These are phyloP conservation scores for Eupithecia exiguata DNA, from an alignment of 2,888 invertebrate species.

Conservation along the genomic window DNA sequence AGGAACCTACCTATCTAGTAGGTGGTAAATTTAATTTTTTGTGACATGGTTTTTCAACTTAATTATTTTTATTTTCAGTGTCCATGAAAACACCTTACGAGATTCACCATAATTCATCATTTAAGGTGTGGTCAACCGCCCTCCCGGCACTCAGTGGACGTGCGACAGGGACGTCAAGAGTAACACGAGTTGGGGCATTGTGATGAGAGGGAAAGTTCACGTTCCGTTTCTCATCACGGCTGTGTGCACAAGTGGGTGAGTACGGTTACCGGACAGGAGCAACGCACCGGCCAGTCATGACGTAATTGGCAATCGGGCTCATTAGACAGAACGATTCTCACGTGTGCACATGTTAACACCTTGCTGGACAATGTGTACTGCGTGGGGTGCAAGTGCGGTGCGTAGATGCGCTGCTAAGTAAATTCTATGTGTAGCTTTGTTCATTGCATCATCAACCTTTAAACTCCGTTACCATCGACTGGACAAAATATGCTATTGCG, in stretches of 20 bases:
- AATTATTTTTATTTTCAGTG: too few species aligned
- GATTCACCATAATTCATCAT: neutral
- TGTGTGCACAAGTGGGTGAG: slow-evolving; percentile 79
- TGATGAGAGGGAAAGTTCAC: slow-evolving; percentile 82
- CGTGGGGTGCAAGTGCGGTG: slow-evolving; percentile 16
- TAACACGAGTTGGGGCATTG: slow-evolving; percentile 70
- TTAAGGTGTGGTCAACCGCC: slow-evolving; percentile 22
- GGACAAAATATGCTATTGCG: neutral
- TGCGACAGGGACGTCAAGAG: slow-evolving; percentile 59
- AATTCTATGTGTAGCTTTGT: neutral
- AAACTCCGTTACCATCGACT: neutral
- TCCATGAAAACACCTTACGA: neutral
- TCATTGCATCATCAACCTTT: neutral
- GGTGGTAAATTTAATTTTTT: neutral
- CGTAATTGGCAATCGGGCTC: slow-evolving; percentile 78
- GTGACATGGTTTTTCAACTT: neutral
- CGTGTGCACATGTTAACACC: slow-evolving; percentile 63
- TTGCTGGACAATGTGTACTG: slow-evolving; percentile 45
- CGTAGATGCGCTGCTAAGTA: neutral
- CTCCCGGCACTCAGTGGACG: slow-evolving; percentile 32
- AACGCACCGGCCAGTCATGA: slow-evolving; percentile 80
- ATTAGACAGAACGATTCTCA: slow-evolving; percentile 71
- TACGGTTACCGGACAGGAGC: slow-evolving; percentile 75
- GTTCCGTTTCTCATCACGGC: slow-evolving; percentile 78
- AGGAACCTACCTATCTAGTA: neutral